Evolutionary conservation across 2,113 vertebrate species (phyloP), one percentile per base, ranked within the genome.

Genomic region (Tautogolabrus adspersus): DNA sequence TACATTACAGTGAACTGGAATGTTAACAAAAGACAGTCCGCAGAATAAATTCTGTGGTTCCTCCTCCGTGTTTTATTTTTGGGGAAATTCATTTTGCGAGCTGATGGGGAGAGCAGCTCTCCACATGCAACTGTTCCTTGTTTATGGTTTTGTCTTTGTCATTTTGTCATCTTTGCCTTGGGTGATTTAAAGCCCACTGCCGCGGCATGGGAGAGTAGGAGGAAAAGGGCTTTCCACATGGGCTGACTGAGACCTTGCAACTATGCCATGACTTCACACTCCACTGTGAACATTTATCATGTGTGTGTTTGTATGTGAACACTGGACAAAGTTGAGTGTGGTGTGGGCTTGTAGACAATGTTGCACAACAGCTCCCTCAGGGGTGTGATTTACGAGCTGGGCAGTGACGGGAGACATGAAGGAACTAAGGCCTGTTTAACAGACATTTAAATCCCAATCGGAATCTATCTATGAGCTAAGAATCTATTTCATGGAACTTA

Each of bases 1-100:
- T 83, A 83, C 88, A 86, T 88, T 85, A 89, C 79, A 79, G 12
- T 82, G 62, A 89, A 80, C 78, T 90, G 89, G 83, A 91, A 92
- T 90, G 89, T 87, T 87, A 88, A 86, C 79, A 77, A 59, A 86
- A 84, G 83, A 64, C 66, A 66, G 37, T 86, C 61, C 49, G 37
- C 26, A 26, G 47, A 61, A 81, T 60, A 52, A 55, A 66, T 81
- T 67, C 66, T 64, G 57, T 12, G 21, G 62, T 51, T 62, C 49
- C 47, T 68, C n/a, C 44, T 67, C 19, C 1, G 7, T 47, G 61
- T 68, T 83, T 75, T 66, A n/a, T 46, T 64, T 71, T 47, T 38
- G 40, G 5, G 8, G 51, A 79, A 85, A 75, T 55, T 3, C 3
- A 66, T 77, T 74, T 42, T 22, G 49, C 3, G 10, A 68, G 61